These are phyloP conservation scores for Dermatemys mawii DNA, from an alignment of 2,113 vertebrate species.

Conservation along the genomic window DNA sequence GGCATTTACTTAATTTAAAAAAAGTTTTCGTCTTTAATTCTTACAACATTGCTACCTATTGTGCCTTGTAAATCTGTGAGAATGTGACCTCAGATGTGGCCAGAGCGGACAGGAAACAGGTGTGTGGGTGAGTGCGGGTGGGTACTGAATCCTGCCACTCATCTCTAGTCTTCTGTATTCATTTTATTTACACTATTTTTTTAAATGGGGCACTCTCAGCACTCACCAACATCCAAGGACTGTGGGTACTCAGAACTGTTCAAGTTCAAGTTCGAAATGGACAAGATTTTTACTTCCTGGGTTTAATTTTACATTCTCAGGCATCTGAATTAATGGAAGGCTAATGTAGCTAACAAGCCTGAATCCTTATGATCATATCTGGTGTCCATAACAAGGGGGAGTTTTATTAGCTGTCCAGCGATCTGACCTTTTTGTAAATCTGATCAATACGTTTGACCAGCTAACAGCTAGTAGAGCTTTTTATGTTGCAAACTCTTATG, in stretches of 20 bases:
- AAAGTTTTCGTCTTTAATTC: background rate
- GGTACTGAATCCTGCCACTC: background rate
- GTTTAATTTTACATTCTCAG: background rate
- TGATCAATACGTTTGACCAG: constrained; percentile 8
- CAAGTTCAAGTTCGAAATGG: background rate
- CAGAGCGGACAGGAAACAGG: background rate
- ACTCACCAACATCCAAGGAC: background rate
- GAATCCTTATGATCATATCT: background rate
- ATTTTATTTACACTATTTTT: background rate
- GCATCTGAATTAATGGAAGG: background rate
- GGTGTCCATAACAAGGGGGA: background rate
- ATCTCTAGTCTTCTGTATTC: background rate
- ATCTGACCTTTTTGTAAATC: constrained; percentile 17
- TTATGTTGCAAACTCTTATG: background rate
- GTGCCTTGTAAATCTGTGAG: background rate
- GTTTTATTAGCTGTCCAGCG: background rate
- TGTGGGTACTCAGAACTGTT: background rate
- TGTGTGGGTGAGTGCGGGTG: background rate
- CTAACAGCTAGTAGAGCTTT: background rate
- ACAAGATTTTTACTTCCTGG: background rate
- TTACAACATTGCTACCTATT: background rate
- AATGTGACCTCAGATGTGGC: background rate
- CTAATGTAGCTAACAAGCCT: background rate
- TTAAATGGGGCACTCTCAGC: background rate
- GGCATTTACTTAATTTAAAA: background rate